Base-by-base conservation (phyloP, 2,797 vertebrate species). In the Brotula barbata region DNA sequence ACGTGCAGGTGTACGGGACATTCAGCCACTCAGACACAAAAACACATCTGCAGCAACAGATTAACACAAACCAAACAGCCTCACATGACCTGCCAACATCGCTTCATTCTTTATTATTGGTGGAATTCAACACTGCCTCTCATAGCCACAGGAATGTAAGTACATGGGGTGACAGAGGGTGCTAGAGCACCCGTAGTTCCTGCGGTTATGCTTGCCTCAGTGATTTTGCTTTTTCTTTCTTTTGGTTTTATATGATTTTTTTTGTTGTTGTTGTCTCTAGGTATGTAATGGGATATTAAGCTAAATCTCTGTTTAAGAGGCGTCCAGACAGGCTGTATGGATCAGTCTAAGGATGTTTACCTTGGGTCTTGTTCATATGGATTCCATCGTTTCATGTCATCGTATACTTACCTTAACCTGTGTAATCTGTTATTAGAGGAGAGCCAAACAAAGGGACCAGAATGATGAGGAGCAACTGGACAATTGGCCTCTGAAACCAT, bases 351-450 rank as follows among this genome's bases (percentile, higher is more conserved):
- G 41, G 33, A 57, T 47, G 21, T 41, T 48, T 17, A 43, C n/a
- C 23, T 59, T 0, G 0, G 34, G 60, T 42, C 22, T 71, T 66
- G 33, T 60, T 70, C 31, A 46, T 2, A 49, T 45, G 14, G 36
- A 54, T 64, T 44, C 25, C 10, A 14, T 49, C 39, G 17, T 58
- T 46, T 71, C 31, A 70, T 59, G 53, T 25, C n/a, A 50, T 57
- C 55, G 73, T 48, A 47, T 59, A 15, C 12, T 77, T 67, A 66
- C 23, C 54, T 71, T 55, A 51, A 69, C 66, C 63, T 62, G 69
- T 61, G 42, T 6, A 10, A 11, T 28, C 25, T 28, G 25, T 28
- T n/a, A n/a, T n/a, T n/a, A n/a, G n/a, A 7, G 7, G 7, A 28
- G 7, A 28, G 25, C 25, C 25, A 28, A 33, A 11, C 9, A 33